Evolutionary conservation across 2,797 vertebrate species (phyloP).

Genomic region (Sphenopsis melanotis): DNA sequence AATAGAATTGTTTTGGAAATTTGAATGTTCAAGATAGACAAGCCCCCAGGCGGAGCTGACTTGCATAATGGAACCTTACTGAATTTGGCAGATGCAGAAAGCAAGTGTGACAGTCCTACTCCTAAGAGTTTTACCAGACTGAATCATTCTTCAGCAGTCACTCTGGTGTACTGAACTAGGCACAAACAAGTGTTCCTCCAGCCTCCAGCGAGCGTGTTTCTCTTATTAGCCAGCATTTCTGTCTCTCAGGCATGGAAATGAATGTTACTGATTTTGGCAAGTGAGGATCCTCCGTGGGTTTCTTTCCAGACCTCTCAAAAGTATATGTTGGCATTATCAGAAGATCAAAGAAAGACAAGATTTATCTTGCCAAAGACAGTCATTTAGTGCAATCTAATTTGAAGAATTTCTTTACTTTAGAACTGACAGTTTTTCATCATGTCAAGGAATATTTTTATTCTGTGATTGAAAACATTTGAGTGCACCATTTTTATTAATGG

Average conservation of each 20-base stretch:
- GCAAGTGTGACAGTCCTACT: background rate
- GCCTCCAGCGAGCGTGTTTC: background rate
- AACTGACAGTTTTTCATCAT: background rate
- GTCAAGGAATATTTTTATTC: background rate
- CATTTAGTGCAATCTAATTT: background rate
- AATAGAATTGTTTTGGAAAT: conserved; percentile 46
- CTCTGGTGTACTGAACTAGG: background rate
- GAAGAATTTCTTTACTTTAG: background rate
- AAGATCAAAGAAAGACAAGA: conserved; percentile 31
- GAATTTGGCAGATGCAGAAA: conserved; percentile 14
- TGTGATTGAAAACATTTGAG: background rate
- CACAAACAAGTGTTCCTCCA: conserved; percentile 11
- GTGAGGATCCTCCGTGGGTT: background rate
- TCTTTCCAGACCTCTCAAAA: conserved; percentile 11
- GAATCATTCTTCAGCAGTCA: background rate
- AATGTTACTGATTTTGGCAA: conserved; percentile 28
- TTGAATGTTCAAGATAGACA: conserved; percentile 8
- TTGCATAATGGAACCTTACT: background rate
- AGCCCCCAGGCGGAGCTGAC: conserved; percentile 22
- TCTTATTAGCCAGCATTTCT: background rate
- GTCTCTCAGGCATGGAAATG: background rate
- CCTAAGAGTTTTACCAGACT: background rate
- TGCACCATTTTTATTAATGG: background rate
- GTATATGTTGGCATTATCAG: background rate
- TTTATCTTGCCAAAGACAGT: background rate